phyloP scores from a whole-genome alignment of 1,140 invertebrate species.

The Oreohelix idahoensis region DNA sequence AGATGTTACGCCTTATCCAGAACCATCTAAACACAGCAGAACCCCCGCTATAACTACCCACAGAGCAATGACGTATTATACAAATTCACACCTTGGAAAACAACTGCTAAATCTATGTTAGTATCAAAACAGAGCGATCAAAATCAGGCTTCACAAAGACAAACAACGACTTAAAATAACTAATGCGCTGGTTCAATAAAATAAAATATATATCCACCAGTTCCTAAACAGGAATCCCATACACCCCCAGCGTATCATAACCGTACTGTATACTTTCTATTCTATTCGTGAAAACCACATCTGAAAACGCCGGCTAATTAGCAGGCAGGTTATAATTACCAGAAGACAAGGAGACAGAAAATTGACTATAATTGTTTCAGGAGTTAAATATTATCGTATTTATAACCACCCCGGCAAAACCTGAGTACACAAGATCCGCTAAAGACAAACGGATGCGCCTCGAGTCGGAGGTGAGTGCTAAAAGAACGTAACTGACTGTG shows the following conservation, averaged over 20 bases:
- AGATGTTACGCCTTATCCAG: no score
- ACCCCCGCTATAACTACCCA: background rate
- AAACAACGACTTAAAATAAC: background rate
- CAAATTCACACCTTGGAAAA: background rate
- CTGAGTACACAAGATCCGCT: background rate
- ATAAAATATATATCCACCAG: background rate
- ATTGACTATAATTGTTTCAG: background rate
- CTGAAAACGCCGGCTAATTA: background rate
- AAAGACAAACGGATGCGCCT: background rate
- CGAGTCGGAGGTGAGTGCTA: background rate
- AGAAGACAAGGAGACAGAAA: background rate
- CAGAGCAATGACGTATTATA: background rate
- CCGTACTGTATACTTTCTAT: background rate
- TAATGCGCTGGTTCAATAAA: background rate
- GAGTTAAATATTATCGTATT: conserved; percentile 1
- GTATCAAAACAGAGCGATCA: background rate
- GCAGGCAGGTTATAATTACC: background rate
- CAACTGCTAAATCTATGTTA: no score
- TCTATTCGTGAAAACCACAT: background rate
- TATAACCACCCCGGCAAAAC: background rate
- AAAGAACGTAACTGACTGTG: background rate
- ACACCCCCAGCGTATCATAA: background rate
- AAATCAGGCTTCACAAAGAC: background rate
- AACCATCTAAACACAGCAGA: no score
- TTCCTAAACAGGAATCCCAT: background rate